Base-by-base conservation (phyloP, 2,113 vertebrate genomes). In the Spizaetus ornatus region DNA sequence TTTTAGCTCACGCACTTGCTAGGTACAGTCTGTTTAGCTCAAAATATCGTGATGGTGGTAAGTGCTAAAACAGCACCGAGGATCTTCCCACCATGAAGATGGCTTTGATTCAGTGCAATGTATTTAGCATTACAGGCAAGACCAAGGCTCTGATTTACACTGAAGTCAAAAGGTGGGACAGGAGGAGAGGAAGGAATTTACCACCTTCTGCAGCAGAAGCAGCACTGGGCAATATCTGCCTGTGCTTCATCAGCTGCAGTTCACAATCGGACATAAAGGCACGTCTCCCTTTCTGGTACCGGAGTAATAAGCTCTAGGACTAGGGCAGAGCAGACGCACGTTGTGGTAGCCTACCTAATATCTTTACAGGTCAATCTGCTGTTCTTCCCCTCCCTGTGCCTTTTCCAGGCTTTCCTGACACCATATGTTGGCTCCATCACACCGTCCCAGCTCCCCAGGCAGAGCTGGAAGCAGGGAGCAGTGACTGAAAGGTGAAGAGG, bases 101-200 rank as follows among this genome's bases (percentile, higher is more conserved):
- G 31, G 42, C 50, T 87, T 47, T 47, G 61, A 38, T 58, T 63
- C 56, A 67, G 13, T 26, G 70, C 27, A 4, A 2, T 6, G 31
- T 12, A 15, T 63, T 93, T 59, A 91, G 52, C 56, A 5, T 6
- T 13, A 11, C 40, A 31, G 71, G 62, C 55, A 78, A 70, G 45
- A 66, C 76, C 86, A 65, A 34, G 63, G 76, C 31, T 78, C 43
- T 92, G 94, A 93, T 95, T 85, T 94, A 95, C 69, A 34, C 82
- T 5, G 3, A 76, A 86, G 74, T 76, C 88, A 90, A 92, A 79
- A 92, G 79, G 90, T 87, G 66, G 73, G 29, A 90, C n/a, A 70
- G 65, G 16, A 90, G 61, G 73, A 85, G 70, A 67, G 61, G 73
- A 70, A 79, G 78, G 85, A 79, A 96, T 95, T 96, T 88, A 88